These are phyloP conservation scores for Campoplex nolae DNA, from an alignment of 2,888 invertebrate species.

Conservation along the genomic window DNA sequence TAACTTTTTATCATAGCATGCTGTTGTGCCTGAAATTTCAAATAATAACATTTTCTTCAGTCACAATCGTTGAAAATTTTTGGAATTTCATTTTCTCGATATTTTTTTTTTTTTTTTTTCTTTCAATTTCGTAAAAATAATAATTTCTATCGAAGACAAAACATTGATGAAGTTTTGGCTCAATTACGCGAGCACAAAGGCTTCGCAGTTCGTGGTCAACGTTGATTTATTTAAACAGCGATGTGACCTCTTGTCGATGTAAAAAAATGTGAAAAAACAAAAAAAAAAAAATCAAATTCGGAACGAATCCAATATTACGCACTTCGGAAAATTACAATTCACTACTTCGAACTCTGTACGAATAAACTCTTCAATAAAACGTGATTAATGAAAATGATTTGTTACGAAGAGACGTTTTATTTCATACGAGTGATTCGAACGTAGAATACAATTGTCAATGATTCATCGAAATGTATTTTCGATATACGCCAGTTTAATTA, in stretches of 20 bases:
- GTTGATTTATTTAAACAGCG: background rate
- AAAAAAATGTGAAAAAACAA: background rate
- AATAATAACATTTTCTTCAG: background rate
- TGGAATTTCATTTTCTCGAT: background rate
- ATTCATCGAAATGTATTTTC: background rate
- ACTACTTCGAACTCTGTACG: background rate
- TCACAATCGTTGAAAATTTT: background rate
- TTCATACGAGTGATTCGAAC: background rate
- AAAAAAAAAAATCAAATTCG: background rate
- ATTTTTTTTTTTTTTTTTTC: background rate
- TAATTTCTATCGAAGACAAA: background rate
- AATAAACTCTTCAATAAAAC: background rate
- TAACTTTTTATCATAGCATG: constrained; percentile 80
- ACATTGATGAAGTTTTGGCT: background rate
- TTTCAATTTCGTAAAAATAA: background rate
- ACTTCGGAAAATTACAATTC: background rate
- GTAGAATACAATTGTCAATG: background rate
- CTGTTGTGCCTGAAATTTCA: constrained; percentile 74
- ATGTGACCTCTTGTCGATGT: background rate
- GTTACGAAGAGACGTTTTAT: background rate
- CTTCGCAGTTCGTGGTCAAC: background rate
- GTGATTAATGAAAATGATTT: background rate
- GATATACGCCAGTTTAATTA: background rate
- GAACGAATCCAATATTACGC: background rate
- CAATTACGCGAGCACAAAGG: background rate